phyloP scores from a whole-genome alignment of 2,888 invertebrate species.

The Zeuzera pyrina region DNA sequence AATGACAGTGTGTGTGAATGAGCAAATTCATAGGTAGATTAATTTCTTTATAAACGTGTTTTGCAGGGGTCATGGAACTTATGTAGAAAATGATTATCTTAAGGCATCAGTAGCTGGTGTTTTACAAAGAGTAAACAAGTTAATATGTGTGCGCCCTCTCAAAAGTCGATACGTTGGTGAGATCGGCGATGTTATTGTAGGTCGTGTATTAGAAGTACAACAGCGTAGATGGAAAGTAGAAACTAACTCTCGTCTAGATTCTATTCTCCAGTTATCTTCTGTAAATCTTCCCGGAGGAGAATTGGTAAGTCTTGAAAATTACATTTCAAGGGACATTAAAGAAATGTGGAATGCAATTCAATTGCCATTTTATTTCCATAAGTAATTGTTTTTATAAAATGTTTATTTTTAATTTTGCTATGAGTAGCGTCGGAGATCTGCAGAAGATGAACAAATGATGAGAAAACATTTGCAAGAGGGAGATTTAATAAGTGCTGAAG shows the following conservation, averaged over 20 bases:
- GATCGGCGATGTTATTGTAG: constrained; percentile 97
- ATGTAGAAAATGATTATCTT: constrained; percentile 85
- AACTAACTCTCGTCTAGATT: constrained; percentile 91
- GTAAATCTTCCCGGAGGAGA: constrained; percentile 99
- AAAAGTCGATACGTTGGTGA: constrained; percentile 94
- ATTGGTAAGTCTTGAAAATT: constrained; percentile 72
- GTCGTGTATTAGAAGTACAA: constrained; percentile 94
- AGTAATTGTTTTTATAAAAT: too few relatives aligned
- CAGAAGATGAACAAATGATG: constrained; percentile 99
- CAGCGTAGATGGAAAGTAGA: constrained; percentile 96
- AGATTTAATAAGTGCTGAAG: constrained; percentile 97
- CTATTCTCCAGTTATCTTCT: constrained; percentile 89
- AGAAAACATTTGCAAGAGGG: constrained; percentile 94
- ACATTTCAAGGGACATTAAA: too few relatives aligned
- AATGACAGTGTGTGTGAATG: neutral
- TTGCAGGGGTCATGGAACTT: constrained; percentile 96
- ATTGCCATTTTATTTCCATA: too few relatives aligned
- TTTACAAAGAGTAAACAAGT: constrained; percentile 94
- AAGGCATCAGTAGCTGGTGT: constrained; percentile 96
- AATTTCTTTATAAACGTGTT: neutral
- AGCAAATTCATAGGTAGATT: neutral
- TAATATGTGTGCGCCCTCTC: constrained; percentile 92
- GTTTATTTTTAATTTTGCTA: constrained; percentile 8
- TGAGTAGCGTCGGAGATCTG: constrained; percentile 85
- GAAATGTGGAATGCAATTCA: too few relatives aligned